Conservation (phyloP, 2,888 invertebrate genomes). For the Plusia festucae region DNA sequence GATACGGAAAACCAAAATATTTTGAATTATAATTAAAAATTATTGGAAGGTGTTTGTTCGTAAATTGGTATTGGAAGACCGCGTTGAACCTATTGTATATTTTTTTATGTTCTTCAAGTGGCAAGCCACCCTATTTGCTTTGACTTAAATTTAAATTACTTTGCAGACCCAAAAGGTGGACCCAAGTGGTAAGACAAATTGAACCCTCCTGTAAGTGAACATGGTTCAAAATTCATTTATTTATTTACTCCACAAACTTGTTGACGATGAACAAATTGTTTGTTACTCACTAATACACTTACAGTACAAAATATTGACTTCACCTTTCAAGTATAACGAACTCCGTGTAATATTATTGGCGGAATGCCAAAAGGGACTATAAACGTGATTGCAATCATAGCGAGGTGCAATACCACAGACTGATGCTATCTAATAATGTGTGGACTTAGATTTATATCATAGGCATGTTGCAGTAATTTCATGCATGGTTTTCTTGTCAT, state of each 20-base stretch:
- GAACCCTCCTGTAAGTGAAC: too few species aligned
- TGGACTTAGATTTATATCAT: conserved; percentile 13
- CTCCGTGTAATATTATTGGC: conserved; percentile 27
- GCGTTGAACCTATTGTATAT: too few species aligned
- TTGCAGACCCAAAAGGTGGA: too few species aligned
- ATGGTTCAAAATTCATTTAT: too few species aligned
- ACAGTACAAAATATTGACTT: neutral
- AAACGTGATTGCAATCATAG: conserved; percentile 37
- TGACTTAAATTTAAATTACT: too few species aligned
- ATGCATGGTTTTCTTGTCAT: neutral
- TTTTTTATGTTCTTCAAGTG: too few species aligned
- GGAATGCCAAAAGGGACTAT: conserved; percentile 23
- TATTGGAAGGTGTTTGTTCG: neutral
- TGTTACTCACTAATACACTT: neutral
- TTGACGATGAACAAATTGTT: too few species aligned
- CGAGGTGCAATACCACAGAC: conserved; percentile 18
- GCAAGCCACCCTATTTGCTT: too few species aligned
- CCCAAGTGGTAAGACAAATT: too few species aligned
- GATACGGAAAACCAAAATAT: neutral
- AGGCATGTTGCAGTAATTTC: neutral
- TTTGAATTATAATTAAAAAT: neutral
- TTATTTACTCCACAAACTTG: neutral
- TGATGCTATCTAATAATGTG: conserved; percentile 35
- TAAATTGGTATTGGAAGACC: neutral
- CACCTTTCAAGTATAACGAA: conserved; percentile 10